Evolutionary conservation across 2,888 invertebrate species (phyloP).

Genomic region (Hydroisotoma schaefferi): DNA sequence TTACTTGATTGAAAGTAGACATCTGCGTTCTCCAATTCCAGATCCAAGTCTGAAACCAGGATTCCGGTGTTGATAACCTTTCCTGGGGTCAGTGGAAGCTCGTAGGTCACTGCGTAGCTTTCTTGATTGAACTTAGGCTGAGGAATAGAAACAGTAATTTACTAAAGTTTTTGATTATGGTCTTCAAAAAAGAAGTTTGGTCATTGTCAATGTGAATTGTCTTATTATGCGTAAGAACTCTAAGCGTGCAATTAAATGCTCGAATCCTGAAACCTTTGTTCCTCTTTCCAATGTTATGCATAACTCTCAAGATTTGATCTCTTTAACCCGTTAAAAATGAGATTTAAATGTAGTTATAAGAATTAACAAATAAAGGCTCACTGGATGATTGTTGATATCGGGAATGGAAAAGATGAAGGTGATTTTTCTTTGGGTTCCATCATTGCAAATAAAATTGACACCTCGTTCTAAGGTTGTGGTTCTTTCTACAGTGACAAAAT

Average conservation of each 20-base stretch:
- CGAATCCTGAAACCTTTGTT: too few relatives aligned
- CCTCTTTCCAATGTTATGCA: too few relatives aligned
- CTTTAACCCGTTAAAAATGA: too few relatives aligned
- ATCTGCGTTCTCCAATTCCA: not conserved
- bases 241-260: too few relatives aligned
- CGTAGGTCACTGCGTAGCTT: not conserved
- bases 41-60: constrained; percentile 4
- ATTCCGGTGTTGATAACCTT: not conserved
- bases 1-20: not conserved
- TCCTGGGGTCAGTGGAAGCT: not conserved
- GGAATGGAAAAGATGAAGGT: constrained; percentile 4
- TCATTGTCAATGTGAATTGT: too few relatives aligned
- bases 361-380: not conserved
- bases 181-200: too few relatives aligned
- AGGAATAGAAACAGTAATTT: too few relatives aligned
- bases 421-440: not conserved
- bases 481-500: not conserved
- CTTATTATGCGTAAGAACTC: too few relatives aligned
- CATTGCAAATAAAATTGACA: constrained; percentile 10
- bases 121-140: constrained; percentile 11
- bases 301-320: too few relatives aligned
- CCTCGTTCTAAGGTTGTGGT: not conserved
- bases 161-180: too few relatives aligned
- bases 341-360: not conserved
- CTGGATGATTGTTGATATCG: constrained; percentile 11